Percentiles rank a stretch among this genome's conserved stretches.
Conservation (phyloP, 1,140 invertebrate genomes). For the Drosophila kepulauana region DNA sequence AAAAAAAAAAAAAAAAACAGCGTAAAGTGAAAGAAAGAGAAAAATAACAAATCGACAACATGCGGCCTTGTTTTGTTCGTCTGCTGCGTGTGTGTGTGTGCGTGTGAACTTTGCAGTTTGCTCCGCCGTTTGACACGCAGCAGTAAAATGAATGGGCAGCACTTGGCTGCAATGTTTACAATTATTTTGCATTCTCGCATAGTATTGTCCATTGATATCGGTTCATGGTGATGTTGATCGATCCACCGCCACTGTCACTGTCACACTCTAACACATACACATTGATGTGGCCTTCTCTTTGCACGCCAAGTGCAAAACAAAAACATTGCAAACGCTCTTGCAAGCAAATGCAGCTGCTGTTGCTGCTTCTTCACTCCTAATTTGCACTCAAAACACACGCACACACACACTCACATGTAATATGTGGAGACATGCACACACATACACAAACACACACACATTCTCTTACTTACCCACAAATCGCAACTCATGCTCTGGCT, state of each 20-base stretch:
- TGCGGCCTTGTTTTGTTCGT: conserved; percentile 23
- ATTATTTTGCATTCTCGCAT: conserved; percentile 20
- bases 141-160: conserved; percentile 14
- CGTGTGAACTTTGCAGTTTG: conserved; percentile 79
- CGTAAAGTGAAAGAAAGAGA: conserved; percentile 31
- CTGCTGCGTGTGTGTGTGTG: conserved; percentile 20
- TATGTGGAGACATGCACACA: background rate
- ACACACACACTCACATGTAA: conserved; percentile 1
- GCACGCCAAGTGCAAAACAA: conserved; percentile 15
- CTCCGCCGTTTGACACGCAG: conserved; percentile 26
- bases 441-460: background rate
- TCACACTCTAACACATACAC: background rate
- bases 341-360: conserved; percentile 7
- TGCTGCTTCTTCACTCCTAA: conserved; percentile 10
- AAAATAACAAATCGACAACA: conserved; percentile 23
- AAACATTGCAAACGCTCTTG: conserved; percentile 8
- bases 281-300: conserved; percentile 30
- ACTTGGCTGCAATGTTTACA: conserved; percentile 55
- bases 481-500: conserved; percentile 79
- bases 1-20: background rate
- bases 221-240: conserved; percentile 28
- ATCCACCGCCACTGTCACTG: conserved; percentile 23
- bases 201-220: background rate
- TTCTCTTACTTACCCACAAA: conserved; percentile 73
- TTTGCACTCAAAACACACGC: conserved; percentile 10